A percentile compares a stretch with the other conserved stretches of the same genome.
Conservation (phyloP, 2,113 vertebrate species). For the Orthonyx spaldingii region DNA sequence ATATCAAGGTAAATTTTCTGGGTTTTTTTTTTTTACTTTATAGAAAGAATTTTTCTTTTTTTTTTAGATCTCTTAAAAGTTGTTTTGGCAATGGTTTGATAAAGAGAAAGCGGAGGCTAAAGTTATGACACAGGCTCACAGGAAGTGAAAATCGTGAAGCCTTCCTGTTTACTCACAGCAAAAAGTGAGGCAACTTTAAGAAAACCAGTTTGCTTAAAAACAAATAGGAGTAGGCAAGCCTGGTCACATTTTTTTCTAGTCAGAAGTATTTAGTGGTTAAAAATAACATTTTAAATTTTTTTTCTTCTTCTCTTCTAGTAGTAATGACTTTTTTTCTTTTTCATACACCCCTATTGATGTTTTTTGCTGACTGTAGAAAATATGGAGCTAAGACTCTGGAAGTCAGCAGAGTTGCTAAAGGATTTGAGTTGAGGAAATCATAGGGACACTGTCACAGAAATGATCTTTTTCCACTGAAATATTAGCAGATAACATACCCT, state of each 20-base stretch:
- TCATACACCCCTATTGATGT: neutral
- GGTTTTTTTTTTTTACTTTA: neutral
- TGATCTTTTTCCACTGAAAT: neutral
- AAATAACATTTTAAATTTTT: neutral
- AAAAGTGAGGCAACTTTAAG: neutral
- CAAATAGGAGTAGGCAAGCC: neutral
- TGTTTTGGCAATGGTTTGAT: neutral
- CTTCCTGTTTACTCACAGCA: neutral
- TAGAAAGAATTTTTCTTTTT: neutral
- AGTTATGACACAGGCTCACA: neutral
- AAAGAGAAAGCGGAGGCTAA: neutral
- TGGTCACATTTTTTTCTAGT: neutral
- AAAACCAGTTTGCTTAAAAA: neutral
- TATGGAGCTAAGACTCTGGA: neutral
- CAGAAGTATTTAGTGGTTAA: neutral
- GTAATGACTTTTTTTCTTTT: neutral
- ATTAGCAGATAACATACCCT: neutral
- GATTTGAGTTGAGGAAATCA: neutral
- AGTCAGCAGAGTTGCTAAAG: neutral
- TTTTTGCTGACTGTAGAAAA: neutral
- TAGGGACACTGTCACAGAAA: fast-evolving
- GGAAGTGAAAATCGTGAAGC: neutral
- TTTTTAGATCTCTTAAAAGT: neutral
- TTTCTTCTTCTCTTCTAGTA: neutral
- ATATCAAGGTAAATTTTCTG: neutral